phyloP scores from a whole-genome alignment of 2,113 vertebrate genomes.

The Misgurnus anguillicaudatus region DNA sequence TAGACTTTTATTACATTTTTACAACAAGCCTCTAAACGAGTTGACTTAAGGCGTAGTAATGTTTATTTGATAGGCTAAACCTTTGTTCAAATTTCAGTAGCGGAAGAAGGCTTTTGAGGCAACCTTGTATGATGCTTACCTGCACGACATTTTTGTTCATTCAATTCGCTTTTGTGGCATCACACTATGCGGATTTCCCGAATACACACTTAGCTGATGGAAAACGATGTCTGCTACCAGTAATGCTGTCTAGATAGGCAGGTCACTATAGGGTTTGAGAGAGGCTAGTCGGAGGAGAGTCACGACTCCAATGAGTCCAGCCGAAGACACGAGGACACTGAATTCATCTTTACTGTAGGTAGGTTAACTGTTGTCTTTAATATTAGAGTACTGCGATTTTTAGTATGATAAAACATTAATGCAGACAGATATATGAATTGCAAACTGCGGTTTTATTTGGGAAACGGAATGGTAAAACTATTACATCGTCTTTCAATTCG shows the following conservation, averaged over 20 bases:
- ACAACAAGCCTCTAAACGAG: no score
- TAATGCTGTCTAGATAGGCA: neutral
- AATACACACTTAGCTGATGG: neutral
- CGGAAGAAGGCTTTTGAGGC: no score
- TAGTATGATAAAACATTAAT: neutral
- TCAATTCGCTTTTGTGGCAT: no score
- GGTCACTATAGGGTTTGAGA: conserved; percentile 13
- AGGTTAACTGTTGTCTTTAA: neutral
- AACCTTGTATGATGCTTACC: no score
- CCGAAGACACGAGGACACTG: neutral
- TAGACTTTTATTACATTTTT: no score
- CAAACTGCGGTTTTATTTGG: neutral
- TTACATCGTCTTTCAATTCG: neutral
- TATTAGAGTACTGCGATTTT: neutral
- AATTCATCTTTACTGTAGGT: conserved; percentile 21
- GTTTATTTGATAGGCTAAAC: no score
- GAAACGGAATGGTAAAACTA: neutral
- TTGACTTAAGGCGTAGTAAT: no score
- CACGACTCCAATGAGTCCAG: conserved; percentile 6
- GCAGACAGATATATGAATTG: neutral
- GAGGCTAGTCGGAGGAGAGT: conserved; percentile 5
- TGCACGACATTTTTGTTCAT: no score
- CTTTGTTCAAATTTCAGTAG: no score
- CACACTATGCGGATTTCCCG: neutral
- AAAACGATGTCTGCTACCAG: neutral